Evolutionary conservation across 2,888 invertebrate species (phyloP).

Genomic region (Lycaena phlaeas): DNA sequence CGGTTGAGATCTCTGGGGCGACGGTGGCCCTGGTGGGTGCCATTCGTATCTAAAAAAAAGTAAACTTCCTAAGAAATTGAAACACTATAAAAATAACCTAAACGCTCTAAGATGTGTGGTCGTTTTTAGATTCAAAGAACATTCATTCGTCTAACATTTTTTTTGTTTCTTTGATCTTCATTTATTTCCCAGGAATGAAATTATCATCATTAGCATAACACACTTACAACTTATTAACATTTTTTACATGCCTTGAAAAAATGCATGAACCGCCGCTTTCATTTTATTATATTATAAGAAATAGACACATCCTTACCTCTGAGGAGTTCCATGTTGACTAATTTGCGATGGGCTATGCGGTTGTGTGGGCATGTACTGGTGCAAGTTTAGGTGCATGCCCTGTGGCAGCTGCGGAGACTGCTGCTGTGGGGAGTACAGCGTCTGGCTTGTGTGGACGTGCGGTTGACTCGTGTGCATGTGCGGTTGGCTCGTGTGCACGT

Average conservation of each 20-base stretch:
- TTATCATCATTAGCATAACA: no score
- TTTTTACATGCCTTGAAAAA: no score
- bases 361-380: constrained; percentile 20
- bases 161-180: no score
- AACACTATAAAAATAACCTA: neutral
- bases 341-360: constrained; percentile 25
- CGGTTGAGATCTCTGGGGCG: constrained; percentile 67
- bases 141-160: no score
- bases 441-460: constrained; percentile 13
- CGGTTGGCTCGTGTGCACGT: neutral
- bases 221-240: no score
- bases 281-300: no score
- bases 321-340: constrained; percentile 36
- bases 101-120: no score
- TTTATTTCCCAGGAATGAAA: no score
- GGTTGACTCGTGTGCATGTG: neutral
- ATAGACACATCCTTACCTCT: no score
- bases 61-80: neutral
- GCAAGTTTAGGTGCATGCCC: constrained; percentile 25
- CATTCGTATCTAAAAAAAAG: constrained; percentile 49
- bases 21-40: constrained; percentile 62
- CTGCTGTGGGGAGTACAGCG: constrained; percentile 43
- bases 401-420: constrained; percentile 28
- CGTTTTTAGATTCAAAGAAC: no score
- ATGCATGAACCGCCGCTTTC: no score